Evolutionary conservation across 2,113 vertebrate species (phyloP), one percentile per base, ranked within the genome.

Genomic region (Leiothrix lutea): DNA sequence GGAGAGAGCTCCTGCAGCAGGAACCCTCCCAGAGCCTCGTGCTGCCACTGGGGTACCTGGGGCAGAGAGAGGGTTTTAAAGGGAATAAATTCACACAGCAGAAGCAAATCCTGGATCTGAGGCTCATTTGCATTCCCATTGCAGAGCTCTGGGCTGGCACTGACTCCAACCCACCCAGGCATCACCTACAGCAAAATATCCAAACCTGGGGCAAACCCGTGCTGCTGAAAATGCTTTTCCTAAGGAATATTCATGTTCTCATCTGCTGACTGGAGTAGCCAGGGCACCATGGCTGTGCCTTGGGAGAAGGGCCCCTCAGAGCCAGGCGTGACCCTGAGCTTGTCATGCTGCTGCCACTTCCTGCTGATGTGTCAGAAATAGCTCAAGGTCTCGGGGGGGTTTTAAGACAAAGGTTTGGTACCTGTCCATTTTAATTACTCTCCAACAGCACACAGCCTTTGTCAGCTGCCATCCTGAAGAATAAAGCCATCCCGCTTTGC

Each of bases 401-500:
- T 65, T 83, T 10, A 12, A 71, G 60, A 57, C 42, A 50, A 88
- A 91, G 48, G 62, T 66, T 81, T 67, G 40, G 57, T 85, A 79
- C 36, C 57, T 71, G 79, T 47, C 74, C 53, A 5, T 79, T 86
- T 73, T 38, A 50, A 91, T 83, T 62, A 58, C 33, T 42, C 73
- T n/a, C 66, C 48, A 18, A 4, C 56, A 64, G 85, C 69, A 71
- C 69, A 71, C 31, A 8, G 20, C 36, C 79, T 42, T 50, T 71
- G 85, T 36, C 88, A 88, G 82, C 82, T 67, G 56, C 69, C 65
- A 61, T 40, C 93, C 79, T 23, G 9, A 47, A 50, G 71, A 48
- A 75, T n/a, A 48, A 65, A 94, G 7, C 29, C 31, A 7, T 22
- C 8, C 71, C 42, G 87, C 80, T 72, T 22, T 31, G 25, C 42